These are phyloP conservation scores for Macrotis lagotis DNA, from an alignment of 2,113 vertebrate species.

Conservation along the genomic window DNA sequence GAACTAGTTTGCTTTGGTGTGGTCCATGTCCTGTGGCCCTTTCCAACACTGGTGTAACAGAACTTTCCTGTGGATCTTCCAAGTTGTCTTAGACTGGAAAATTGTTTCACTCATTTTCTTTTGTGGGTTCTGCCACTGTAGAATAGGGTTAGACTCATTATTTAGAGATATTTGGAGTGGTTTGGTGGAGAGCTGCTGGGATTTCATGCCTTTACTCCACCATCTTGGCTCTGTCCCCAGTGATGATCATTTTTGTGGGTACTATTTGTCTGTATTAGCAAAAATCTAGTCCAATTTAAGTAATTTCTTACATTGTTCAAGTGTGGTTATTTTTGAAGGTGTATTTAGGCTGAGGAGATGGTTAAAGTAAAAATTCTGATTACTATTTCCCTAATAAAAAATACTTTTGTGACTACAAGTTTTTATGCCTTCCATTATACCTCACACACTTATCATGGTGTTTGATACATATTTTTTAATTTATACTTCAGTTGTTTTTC, in stretches of 20 bases:
- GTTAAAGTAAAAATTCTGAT: background rate
- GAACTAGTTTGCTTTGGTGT: too few relatives aligned
- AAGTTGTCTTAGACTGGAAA: too few relatives aligned
- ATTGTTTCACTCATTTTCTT: too few relatives aligned
- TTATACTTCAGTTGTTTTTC: background rate
- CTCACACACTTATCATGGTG: background rate
- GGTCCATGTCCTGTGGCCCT: too few relatives aligned
- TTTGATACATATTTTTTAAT: background rate
- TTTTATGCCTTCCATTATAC: background rate
- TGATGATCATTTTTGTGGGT: background rate
- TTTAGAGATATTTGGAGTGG: too few relatives aligned
- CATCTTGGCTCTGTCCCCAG: too few relatives aligned
- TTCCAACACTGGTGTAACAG: too few relatives aligned
- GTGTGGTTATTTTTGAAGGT: background rate
- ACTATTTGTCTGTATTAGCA: background rate
- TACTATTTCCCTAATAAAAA: background rate
- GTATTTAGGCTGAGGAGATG: background rate
- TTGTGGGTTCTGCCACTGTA: too few relatives aligned
- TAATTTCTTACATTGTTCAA: background rate
- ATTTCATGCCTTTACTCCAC: too few relatives aligned
- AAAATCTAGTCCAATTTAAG: background rate
- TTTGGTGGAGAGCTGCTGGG: too few relatives aligned
- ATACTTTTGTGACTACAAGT: background rate
- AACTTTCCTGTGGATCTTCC: too few relatives aligned
- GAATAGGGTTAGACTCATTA: too few relatives aligned